Conservation (phyloP, 2,797 vertebrate genomes). For the Lithobates pipiens region DNA sequence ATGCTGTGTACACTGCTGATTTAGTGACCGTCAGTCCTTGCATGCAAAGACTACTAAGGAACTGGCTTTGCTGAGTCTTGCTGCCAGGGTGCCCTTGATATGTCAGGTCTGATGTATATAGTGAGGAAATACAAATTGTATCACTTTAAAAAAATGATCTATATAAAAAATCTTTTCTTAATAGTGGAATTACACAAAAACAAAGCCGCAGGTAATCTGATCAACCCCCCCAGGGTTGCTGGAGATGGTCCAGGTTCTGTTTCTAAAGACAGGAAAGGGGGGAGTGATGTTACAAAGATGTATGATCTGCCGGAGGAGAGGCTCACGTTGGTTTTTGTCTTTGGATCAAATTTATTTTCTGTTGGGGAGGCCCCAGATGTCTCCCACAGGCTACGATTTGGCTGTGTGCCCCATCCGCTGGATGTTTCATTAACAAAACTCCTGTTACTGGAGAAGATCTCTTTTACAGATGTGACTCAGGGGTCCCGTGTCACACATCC, state of each 20-base stretch:
- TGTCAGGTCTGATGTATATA: conserved; percentile 42
- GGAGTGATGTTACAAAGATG: conserved; percentile 7
- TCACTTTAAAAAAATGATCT: too few species aligned
- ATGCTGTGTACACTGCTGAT: not conserved
- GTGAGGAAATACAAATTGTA: not conserved
- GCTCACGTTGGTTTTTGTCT: conserved; percentile 13
- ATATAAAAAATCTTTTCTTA: too few species aligned
- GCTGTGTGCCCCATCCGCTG: conserved; percentile 10
- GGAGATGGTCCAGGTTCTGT: conserved; percentile 19
- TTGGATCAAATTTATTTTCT: conserved; percentile 1
- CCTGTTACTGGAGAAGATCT: not conserved
- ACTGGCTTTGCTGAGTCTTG: conserved; percentile 11
- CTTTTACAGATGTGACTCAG: conserved; percentile 17
- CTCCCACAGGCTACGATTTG: conserved; percentile 20
- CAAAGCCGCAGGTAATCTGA: not conserved
- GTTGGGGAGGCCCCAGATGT: conserved; percentile 34
- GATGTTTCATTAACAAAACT: conserved; percentile 31
- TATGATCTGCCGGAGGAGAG: conserved; percentile 7
- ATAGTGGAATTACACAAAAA: conserved; percentile 1
- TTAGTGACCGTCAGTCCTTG: conserved; percentile 10
- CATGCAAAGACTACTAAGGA: conserved; percentile 26
- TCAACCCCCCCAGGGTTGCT: conserved; percentile 3
- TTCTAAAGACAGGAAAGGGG: not conserved
- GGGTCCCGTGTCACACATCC: not conserved
- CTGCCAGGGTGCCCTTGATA: conserved; percentile 13